Conservation (phyloP, 2,113 vertebrate genomes). For the Etia nguti region DNA sequence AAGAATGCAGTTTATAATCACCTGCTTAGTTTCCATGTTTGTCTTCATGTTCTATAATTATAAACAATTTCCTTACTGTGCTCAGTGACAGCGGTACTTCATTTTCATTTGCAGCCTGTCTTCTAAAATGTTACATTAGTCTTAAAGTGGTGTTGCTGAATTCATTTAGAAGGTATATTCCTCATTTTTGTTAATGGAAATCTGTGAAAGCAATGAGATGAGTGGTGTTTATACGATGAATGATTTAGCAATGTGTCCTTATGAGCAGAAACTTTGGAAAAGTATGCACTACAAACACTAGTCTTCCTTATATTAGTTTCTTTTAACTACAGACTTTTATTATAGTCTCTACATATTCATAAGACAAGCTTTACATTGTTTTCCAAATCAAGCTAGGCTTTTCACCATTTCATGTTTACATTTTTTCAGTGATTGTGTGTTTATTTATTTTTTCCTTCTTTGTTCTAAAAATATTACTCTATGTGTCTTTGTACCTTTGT, state of each 20-base stretch:
- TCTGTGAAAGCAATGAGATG: not conserved
- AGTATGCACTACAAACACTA: not conserved
- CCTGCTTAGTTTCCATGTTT: not conserved
- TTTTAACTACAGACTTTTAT: rapidly evolving
- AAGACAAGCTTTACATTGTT: no score
- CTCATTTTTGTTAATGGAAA: not conserved
- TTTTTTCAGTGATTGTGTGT: no score
- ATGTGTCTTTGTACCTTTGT: not conserved
- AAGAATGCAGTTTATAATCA: not conserved
- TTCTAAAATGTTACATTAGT: not conserved
- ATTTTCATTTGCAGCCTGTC: not conserved
- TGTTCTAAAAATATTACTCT: not conserved
- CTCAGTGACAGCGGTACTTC: not conserved
- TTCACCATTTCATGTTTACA: no score
- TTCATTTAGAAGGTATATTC: not conserved
- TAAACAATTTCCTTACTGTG: not conserved
- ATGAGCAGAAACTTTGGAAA: not conserved
- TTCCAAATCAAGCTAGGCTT: no score
- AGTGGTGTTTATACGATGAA: not conserved
- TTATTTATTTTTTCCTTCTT: no score
- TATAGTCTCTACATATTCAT: not conserved
- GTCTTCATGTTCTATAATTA: not conserved
- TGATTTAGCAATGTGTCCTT: not conserved
- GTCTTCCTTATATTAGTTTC: not conserved
- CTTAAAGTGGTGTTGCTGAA: not conserved